These are phyloP conservation scores for Drosophila sechellia DNA, from an alignment of 1,140 invertebrate genomes.

Conservation along the genomic window DNA sequence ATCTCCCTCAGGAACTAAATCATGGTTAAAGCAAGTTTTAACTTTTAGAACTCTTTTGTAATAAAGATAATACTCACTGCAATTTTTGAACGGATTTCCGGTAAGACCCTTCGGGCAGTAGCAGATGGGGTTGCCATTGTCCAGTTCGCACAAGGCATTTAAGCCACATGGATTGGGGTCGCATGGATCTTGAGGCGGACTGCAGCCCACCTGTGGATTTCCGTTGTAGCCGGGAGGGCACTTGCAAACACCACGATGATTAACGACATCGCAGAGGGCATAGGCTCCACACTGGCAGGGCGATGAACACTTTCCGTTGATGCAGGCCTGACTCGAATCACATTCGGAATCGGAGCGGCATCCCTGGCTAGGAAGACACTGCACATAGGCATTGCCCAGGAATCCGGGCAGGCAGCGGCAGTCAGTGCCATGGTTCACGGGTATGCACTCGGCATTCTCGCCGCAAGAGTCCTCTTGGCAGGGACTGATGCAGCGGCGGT, in stretches of 20 bases:
- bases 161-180: slow-evolving; percentile 93
- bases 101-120: slow-evolving; percentile 95
- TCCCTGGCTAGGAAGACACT: slow-evolving; percentile 88
- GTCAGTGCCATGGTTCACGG: slow-evolving; percentile 90
- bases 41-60: neutral
- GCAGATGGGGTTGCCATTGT: slow-evolving; percentile 94
- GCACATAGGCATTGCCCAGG: slow-evolving; percentile 91
- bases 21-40: neutral
- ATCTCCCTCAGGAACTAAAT: slow-evolving; percentile 93
- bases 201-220: slow-evolving; percentile 88
- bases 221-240: slow-evolving; percentile 91
- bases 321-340: slow-evolving; percentile 88
- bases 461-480: slow-evolving; percentile 93
- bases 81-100: slow-evolving; percentile 95
- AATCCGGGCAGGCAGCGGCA: slow-evolving; percentile 92
- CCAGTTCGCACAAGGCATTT: slow-evolving; percentile 93
- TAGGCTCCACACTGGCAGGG: slow-evolving; percentile 91
- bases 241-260: slow-evolving; percentile 90
- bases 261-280: slow-evolving; percentile 90
- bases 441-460: slow-evolving; percentile 92
- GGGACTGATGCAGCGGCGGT: slow-evolving; percentile 92
- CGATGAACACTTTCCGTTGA: slow-evolving; percentile 90
- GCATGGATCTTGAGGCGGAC: slow-evolving; percentile 89
- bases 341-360: slow-evolving; percentile 90
- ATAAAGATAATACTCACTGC: slow-evolving; percentile 89